Evolutionary conservation across 2,888 invertebrate species (phyloP).

Genomic region (Sesia bembeciformis): DNA sequence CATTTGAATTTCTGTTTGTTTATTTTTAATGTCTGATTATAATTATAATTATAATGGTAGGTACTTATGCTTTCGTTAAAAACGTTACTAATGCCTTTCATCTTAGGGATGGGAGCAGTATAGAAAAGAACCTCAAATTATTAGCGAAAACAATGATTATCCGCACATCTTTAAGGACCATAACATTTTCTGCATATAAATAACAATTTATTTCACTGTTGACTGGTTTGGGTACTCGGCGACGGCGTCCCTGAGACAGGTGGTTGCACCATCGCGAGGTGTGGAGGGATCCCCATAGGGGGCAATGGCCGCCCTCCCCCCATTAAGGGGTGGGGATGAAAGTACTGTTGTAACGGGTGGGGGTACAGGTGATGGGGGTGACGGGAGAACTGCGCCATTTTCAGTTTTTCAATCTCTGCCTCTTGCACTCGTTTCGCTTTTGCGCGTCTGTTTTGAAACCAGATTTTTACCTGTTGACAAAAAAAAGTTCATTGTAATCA

Average conservation of each 20-base stretch:
- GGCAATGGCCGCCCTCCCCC: conserved; percentile 65
- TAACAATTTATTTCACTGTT: conserved; percentile 23
- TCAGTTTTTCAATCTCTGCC: conserved; percentile 96
- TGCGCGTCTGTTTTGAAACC: conserved; percentile 96
- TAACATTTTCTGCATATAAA: too few relatives aligned
- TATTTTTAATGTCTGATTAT: too few relatives aligned
- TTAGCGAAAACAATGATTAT: too few relatives aligned
- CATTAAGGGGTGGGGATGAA: conserved; percentile 75
- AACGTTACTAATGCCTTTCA: too few relatives aligned
- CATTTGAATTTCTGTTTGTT: too few relatives aligned
- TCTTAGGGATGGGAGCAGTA: too few relatives aligned
- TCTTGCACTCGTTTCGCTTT: conserved; percentile 98
- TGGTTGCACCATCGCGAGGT: conserved; percentile 62
- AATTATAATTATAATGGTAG: too few relatives aligned
- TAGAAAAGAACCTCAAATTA: too few relatives aligned
- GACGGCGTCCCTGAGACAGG: conserved; percentile 59
- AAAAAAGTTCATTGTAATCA: conserved; percentile 46
- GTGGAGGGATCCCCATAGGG: conserved; percentile 61
- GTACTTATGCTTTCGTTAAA: too few relatives aligned
- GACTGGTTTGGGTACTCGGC: conserved; percentile 44
- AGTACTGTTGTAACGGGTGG: conserved; percentile 77
- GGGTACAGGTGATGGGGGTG: conserved; percentile 76
- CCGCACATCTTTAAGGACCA: too few relatives aligned
- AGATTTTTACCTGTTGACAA: conserved; percentile 83
- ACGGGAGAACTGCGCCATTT: conserved; percentile 81